Evolutionary conservation across 2,113 vertebrate genomes (phyloP).

Genomic region (Meriones unguiculatus): DNA sequence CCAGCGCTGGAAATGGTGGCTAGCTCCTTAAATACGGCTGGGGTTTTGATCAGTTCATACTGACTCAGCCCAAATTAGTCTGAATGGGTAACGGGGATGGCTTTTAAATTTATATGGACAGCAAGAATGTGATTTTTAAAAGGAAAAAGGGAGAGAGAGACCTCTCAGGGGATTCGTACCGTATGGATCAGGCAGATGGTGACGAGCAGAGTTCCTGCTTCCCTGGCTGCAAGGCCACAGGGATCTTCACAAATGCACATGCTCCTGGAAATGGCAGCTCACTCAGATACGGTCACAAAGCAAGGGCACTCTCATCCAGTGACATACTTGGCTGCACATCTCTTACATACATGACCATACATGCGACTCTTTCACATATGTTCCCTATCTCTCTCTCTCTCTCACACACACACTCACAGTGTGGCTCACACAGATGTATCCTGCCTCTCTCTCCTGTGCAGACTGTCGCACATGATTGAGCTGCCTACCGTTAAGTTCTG

Average conservation of each 20-base stretch:
- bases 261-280: background rate
- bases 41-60: background rate
- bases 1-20: background rate
- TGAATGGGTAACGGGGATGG: background rate
- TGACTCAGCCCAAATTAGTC: background rate
- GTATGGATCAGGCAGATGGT: background rate
- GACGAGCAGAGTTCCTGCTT: background rate
- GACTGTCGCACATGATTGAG: slow-evolving; percentile 77
- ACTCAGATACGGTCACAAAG: background rate
- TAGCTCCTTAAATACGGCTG: background rate
- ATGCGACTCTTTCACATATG: background rate
- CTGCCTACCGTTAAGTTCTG: slow-evolving; percentile 74
- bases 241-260: background rate
- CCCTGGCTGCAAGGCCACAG: background rate
- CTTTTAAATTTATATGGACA: slow-evolving; percentile 5
- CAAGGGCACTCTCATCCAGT: background rate
- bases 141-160: slow-evolving; percentile 1
- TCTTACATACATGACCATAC: background rate
- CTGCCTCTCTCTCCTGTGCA: background rate
- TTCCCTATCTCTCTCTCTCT: background rate
- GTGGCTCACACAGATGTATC: background rate
- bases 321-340: background rate
- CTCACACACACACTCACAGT: background rate
- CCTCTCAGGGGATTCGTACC: background rate
- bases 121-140: background rate